Evolutionary conservation across 1,140 invertebrate species (phyloP).

Genomic region (Nasonia giraulti): DNA sequence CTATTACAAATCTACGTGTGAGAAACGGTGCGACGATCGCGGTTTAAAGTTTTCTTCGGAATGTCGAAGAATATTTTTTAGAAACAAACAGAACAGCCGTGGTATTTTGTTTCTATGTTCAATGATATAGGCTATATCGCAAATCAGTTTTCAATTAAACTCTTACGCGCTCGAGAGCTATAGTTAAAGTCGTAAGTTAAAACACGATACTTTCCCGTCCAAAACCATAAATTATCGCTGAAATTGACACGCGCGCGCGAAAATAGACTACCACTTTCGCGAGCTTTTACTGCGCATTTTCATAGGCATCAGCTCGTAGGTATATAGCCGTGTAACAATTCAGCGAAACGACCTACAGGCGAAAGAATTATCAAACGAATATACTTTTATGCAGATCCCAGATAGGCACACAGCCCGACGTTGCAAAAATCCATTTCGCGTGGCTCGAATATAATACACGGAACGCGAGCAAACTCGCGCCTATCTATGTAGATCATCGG

Average conservation of each 20-base stretch:
- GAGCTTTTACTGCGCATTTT: not conserved
- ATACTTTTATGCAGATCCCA: slow-evolving; percentile 36
- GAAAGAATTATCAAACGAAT: slow-evolving; percentile 16
- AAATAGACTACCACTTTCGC: not conserved
- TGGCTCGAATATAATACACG: slow-evolving; percentile 33
- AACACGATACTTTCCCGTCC: too few species aligned
- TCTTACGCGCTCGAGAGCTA: too few species aligned
- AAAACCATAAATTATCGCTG: not conserved
- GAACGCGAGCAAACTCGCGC: slow-evolving; percentile 22
- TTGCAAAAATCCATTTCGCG: slow-evolving; percentile 46
- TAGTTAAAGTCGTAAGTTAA: too few species aligned
- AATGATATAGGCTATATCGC: too few species aligned
- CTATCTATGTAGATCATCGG: slow-evolving; percentile 48
- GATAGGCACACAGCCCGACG: slow-evolving; percentile 19
- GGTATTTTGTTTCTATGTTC: too few species aligned
- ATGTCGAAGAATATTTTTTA: too few species aligned
- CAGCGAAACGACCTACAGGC: not conserved
- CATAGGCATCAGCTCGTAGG: not conserved
- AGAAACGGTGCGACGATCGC: too few species aligned
- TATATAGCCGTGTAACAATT: not conserved
- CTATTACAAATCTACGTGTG: too few species aligned
- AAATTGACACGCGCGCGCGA: not conserved
- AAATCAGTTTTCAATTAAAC: too few species aligned
- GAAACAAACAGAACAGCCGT: too few species aligned
- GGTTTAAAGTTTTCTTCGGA: too few species aligned